These are phyloP conservation scores for Podarcis muralis DNA, from an alignment of 2,113 vertebrate genomes.

Conservation along the genomic window DNA sequence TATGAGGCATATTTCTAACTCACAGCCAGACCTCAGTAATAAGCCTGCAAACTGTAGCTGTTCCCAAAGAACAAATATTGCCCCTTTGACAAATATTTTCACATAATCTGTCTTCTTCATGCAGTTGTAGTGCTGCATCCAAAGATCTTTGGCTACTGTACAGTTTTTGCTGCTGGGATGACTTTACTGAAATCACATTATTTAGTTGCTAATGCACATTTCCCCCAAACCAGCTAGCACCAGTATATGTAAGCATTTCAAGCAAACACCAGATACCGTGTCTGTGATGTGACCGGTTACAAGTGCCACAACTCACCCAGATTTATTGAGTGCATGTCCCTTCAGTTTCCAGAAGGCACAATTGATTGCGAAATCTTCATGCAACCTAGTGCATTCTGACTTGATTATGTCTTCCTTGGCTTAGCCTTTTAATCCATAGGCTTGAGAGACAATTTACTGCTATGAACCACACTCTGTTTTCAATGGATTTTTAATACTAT, in stretches of 20 bases:
- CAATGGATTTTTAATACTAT: not conserved
- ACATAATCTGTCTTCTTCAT: not conserved
- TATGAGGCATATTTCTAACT: no score
- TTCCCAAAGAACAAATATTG: not conserved
- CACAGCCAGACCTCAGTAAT: no score
- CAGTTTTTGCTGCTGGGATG: not conserved
- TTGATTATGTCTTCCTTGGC: not conserved
- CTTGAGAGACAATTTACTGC: not conserved
- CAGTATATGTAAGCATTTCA: not conserved
- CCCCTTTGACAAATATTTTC: not conserved
- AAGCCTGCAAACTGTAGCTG: no score
- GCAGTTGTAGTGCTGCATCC: not conserved
- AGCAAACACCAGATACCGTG: not conserved
- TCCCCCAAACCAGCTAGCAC: no score
- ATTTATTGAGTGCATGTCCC: not conserved
- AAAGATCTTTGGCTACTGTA: not conserved
- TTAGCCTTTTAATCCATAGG: not conserved
- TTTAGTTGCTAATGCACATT: not conserved
- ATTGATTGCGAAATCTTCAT: not conserved
- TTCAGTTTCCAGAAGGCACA: not conserved
- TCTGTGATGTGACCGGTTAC: not conserved
- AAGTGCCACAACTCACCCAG: not conserved
- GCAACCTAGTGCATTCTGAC: not conserved
- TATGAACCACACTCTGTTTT: not conserved
- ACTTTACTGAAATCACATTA: not conserved